Evolutionary conservation across 2,797 vertebrate species (phyloP), one percentile per base, ranked within the genome.

Genomic region (Sphenopsis melanotis): DNA sequence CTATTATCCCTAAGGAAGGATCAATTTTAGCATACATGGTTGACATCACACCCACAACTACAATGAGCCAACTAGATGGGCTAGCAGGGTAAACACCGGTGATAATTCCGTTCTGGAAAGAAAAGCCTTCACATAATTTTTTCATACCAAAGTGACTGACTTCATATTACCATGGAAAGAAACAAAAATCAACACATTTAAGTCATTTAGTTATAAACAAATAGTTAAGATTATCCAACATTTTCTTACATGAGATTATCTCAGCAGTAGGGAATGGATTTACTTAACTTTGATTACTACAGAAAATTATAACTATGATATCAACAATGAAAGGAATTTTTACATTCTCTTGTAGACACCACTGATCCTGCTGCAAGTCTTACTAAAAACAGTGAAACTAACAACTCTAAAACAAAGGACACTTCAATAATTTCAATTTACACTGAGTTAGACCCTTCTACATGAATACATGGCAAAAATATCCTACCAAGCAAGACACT

Each of bases 61-160:
- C 99, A 24, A 99, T 98, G 65, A 99, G 96, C 98, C 99, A 99
- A 24, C 99, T 99, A 64, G 97, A 98, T 30, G 99, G 99, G 94
- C 99, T 99, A 34, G 99, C 99, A 0, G 99, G 99, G 94, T 99
- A 99, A 90, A 99, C 99, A 1, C 99, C 99, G 1, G 99, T 99
- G 98, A 99, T 99, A 70, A 99, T 98, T 52, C 98, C 98, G 2
- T 98, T 98, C 98, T 98, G 89, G 9, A 96, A 96, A 93, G 83
- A 89, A 95, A 95, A 96, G 87, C 42, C 68, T 88, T 93, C 81
- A 84, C 42, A 78, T 95, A 75, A 91, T 85, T 90, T 94, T 91
- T 83, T 87, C 59, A 77, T 94, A 87, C 16, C 55, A 82, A 91
- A 94, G 82, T 49, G 26, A 36, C 16, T 93, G 69, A 92, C 75